Evolutionary conservation across 1,140 invertebrate genomes (phyloP).

Genomic region (Cotesia chilonis): DNA sequence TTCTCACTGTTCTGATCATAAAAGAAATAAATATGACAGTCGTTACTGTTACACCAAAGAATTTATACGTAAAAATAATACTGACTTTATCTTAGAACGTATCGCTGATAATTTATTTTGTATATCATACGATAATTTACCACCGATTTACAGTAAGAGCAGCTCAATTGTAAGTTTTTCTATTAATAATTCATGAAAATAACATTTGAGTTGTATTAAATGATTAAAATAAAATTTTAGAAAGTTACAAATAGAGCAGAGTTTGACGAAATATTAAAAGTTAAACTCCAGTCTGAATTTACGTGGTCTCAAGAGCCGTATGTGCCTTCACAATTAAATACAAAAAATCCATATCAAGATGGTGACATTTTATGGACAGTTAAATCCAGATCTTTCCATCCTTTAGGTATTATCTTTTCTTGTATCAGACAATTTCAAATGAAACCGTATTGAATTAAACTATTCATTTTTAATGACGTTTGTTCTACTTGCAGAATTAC

Average conservation of each 20-base stretch:
- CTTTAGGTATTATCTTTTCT: constrained; percentile 49
- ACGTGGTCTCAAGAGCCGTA: constrained; percentile 42
- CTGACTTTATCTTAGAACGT: constrained; percentile 58
- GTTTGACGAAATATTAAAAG: constrained; percentile 35
- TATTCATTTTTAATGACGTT: constrained; percentile 26
- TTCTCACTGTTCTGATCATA: constrained; percentile 53
- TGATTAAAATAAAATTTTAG: not conserved
- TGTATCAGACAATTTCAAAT: constrained; percentile 12
- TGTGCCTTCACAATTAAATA: constrained; percentile 46
- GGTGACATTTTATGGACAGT: constrained; percentile 55
- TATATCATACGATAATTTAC: constrained; percentile 62
- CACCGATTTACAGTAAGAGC: constrained; percentile 52
- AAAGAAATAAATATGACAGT: constrained; percentile 55
- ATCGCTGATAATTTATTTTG: constrained; percentile 61
- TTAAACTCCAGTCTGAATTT: constrained; percentile 40
- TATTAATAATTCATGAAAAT: too few relatives aligned
- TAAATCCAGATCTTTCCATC: constrained; percentile 50
- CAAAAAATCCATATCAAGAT: constrained; percentile 49
- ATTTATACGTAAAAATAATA: constrained; percentile 60
- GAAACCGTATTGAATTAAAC: not conserved
- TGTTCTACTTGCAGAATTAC: constrained; percentile 55
- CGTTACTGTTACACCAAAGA: constrained; percentile 60
- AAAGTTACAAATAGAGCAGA: constrained; percentile 38
- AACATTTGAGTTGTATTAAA: too few relatives aligned
- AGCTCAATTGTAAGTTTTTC: constrained; percentile 51